phyloP scores from a whole-genome alignment of 2,113 vertebrate genomes.

The Megaleporinus macrocephalus region DNA sequence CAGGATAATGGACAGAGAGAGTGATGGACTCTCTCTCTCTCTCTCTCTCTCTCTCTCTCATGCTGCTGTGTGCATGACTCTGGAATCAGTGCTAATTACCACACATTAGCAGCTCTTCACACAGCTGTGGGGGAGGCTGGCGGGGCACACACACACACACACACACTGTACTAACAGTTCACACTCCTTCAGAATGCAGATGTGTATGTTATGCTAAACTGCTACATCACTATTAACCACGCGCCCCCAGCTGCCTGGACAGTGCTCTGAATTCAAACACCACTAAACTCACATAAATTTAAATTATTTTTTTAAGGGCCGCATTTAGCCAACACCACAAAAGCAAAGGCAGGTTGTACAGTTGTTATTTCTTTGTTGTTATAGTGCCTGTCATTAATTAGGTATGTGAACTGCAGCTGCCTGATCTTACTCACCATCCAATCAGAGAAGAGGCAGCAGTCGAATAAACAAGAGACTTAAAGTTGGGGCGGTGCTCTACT shows the following conservation, averaged over 20 bases:
- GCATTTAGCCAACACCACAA: no score
- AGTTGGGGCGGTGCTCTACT: no score
- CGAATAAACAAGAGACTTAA: no score
- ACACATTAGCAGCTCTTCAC: constrained; percentile 54
- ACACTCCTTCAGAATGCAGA: constrained; percentile 16
- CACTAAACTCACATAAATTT: not conserved
- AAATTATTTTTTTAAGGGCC: no score
- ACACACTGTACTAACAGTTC: constrained; percentile 19
- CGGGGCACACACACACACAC: constrained; percentile 15
- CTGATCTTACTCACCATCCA: no score
- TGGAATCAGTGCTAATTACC: constrained; percentile 56
- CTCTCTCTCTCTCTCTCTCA: not conserved
- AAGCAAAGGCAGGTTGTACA: no score
- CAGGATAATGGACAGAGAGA: constrained; percentile 31
- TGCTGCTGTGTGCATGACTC: constrained; percentile 34
- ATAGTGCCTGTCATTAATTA: no score
- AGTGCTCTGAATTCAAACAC: not conserved
- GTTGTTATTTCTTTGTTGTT: no score
- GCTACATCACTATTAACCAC: constrained; percentile 19
- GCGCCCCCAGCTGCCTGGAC: not conserved
- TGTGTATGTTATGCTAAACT: constrained; percentile 32
- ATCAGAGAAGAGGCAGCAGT: no score
- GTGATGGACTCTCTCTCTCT: constrained; percentile 10
- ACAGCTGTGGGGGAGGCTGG: constrained; percentile 53
- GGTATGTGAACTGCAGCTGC: no score